Evolutionary conservation across 2,888 invertebrate genomes (phyloP).

Genomic region (Acholoe squamosa): DNA sequence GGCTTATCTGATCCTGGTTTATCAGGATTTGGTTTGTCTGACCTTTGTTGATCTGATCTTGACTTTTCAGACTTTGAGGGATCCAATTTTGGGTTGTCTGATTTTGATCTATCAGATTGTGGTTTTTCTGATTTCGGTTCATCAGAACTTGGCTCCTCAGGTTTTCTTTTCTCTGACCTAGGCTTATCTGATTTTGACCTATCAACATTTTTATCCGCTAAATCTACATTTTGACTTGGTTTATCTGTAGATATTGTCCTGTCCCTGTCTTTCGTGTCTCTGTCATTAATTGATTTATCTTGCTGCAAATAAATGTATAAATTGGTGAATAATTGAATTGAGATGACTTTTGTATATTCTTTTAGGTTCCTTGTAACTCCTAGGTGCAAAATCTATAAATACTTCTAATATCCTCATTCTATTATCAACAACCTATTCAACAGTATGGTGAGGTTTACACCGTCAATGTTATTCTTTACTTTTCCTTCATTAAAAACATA

Average conservation of each 20-base stretch:
- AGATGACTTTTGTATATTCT: too few species aligned
- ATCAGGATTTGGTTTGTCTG: neutral
- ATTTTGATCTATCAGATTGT: neutral
- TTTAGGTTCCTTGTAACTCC: too few species aligned
- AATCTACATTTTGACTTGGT: neutral
- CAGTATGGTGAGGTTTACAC: too few species aligned
- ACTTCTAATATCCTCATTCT: too few species aligned
- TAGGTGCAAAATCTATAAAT: too few species aligned
- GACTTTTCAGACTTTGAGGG: neutral
- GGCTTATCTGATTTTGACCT: neutral
- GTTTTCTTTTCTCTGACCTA: neutral
- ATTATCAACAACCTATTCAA: too few species aligned
- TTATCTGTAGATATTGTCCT: neutral
- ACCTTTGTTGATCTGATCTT: neutral
- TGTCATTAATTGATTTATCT: constrained; percentile 7
- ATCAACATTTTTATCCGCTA: neutral
- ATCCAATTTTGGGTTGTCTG: neutral
- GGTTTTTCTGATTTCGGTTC: neutral
- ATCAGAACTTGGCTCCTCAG: neutral
- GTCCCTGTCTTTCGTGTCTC: too few species aligned
- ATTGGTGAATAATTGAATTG: neutral
- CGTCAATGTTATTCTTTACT: neutral
- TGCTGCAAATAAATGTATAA: neutral
- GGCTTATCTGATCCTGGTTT: neutral
- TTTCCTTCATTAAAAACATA: neutral